Evolutionary conservation across 2,888 invertebrate genomes (phyloP).

Genomic region (Scaptomyza tumidula): DNA sequence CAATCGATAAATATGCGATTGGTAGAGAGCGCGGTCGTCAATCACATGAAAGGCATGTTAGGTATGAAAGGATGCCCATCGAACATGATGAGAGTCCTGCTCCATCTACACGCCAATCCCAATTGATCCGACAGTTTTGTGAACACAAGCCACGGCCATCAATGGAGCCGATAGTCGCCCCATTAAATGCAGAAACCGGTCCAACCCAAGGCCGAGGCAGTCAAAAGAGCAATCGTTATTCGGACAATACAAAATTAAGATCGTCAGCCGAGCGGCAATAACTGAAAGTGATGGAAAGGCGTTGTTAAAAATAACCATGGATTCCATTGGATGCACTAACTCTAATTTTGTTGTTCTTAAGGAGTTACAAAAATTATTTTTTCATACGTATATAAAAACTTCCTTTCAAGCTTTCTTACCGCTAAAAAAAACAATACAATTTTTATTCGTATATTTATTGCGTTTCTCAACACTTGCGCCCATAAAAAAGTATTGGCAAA

Average conservation of each 20-base stretch:
- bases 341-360: slow-evolving; percentile 30
- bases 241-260: neutral
- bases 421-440: too few species aligned
- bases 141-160: neutral
- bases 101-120: slow-evolving; percentile 4
- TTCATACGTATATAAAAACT: neutral
- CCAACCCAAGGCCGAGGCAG: neutral
- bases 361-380: neutral
- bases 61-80: neutral
- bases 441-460: neutral
- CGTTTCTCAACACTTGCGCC: slow-evolving; percentile 6
- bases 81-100: slow-evolving; percentile 2
- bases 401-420: too few species aligned
- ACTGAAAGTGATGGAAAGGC: neutral
- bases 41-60: neutral
- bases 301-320: neutral
- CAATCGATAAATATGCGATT: slow-evolving; percentile 37
- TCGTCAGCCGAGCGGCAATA: neutral
- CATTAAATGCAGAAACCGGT: neutral
- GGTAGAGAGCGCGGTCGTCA: slow-evolving; percentile 1
- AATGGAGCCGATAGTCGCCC: accelerated
- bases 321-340: neutral
- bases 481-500: slow-evolving; percentile 42
- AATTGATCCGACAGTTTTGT: slow-evolving; percentile 34
- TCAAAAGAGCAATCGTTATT: neutral